Evolutionary conservation across 2,113 vertebrate genomes (phyloP), one percentile per base, ranked within the genome.

Genomic region (Xenopus borealis): DNA sequence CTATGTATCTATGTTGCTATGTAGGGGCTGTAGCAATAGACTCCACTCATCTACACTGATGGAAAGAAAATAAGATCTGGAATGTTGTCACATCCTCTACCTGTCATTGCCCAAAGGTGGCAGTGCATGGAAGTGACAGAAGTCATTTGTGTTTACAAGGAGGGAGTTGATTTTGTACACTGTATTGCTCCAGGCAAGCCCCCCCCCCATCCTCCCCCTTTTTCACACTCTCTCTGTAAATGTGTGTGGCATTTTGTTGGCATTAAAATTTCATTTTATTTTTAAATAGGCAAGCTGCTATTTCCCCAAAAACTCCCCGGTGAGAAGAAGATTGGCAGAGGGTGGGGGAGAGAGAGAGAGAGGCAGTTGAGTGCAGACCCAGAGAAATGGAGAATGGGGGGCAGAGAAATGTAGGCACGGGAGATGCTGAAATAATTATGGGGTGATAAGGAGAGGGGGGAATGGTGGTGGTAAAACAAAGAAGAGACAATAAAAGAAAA

Each of bases 181-280:
- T 27, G 33, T 50, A 30, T 46, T 62, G 74, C 68, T 57, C 47
- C 14, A 0, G 59, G 77, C 73, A 63, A 18, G 45, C 8, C 1
- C 17, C 33, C 30, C n/a, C 55, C 30, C 63, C n/a, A 13, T 44
- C 3, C 12, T 5, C 14, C 76, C 58, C 52, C 66, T 76, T 20
- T 80, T 62, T 74, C 40, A 40, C 75, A 78, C 71, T 44, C 63
- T 14, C 33, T 40, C 53, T 72, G 44, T 17, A 82, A 70, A 27
- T 80, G 77, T 79, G 14, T 19, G 52, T 81, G 80, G 68, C 69
- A 78, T 88, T 92, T 87, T 90, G 88, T 86, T 86, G 80, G 81
- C 87, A 91, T 93, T 91, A 91, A 92, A 88, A 78, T 89, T 91
- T 88, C 71, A 90, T 90, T 93, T 83, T 81, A 73, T 84, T 88